Evolutionary conservation across 1,140 invertebrate genomes (phyloP), one percentile per base, ranked within the genome.

Genomic region (Odontomachus brunneus): DNA sequence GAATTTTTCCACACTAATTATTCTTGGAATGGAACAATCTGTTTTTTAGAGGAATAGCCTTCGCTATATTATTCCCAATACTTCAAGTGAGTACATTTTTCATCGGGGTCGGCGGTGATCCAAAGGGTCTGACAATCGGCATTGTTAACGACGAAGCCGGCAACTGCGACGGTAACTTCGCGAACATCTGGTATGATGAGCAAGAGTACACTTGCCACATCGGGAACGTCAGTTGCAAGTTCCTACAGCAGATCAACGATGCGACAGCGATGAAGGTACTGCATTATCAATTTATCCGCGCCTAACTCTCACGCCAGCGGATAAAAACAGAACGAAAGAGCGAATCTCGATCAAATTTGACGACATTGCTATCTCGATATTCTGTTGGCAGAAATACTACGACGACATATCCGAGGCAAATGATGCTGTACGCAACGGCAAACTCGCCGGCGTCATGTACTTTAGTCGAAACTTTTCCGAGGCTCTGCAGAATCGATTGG

Each of bases 51-150:
- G 96, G 97, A 7, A 93, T 98, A 12, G 90, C 97, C 73, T 99
- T 98, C 91, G 96, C 98, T 71, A 94, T 98, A 29, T 84, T 97
- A 33, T 96, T 99, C 84, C 98, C 98, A 1, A 94, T 97, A 3
- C 91, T 98, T 11, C 96, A 98, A 95, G 94, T 97, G n/a, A 93
- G 96, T 5, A 93, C 97, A 0, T 98, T 98, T 91, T 97, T 98
- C 93, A 86, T 96, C 44, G 96, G 97, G 15, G 96, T 98, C 66
- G 98, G 98, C 7, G 95, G 95, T 29, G 96, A 98, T 84, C 97
- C 97, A 0, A 95, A 95, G 73, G 95, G 96, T 53, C 93, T 98
- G 0, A 93, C 94, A 17, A 86, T 99, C 15, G 97, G 96, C 0
- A 93, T 99, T 0, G 96, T 98, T 1, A 98, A 97, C 88, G 93